Evolutionary conservation across 2,113 vertebrate species (phyloP), one percentile per base, ranked within the genome.

Genomic region (Chionis minor): DNA sequence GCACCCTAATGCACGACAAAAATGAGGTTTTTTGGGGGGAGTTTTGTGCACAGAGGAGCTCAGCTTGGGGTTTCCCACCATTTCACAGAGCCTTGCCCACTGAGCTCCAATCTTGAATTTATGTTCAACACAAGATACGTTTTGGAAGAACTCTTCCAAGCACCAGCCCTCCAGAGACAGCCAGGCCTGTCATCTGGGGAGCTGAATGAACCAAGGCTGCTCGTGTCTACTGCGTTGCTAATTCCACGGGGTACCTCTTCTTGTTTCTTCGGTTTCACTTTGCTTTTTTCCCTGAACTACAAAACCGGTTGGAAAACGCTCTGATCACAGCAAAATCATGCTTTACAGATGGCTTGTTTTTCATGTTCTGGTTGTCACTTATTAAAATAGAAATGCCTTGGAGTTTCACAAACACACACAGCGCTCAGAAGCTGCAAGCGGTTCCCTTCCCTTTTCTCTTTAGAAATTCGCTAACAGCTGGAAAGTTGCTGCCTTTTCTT

Each of bases 141-240:
- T 0, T 40, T 40, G 13, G 44, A 32, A 78, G 22, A 74, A 7
- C 17, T 81, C 22, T 78, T 78, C 20, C 79, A 74, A 80, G 10
- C 13, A 8, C 13, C 19, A n/a, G 52, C 28, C 45, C 42, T 71
- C 8, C 61, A 45, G 28, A 65, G 38, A 12, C 12, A 23, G 14
- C 1, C 32, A 42, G 28, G 24, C 1, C 0, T 8, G 17, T 16
- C 52, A 55, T 38, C 52, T 28, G 28, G 73, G n/a, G 12, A 59
- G 21, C n/a, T 24, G 5, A n/a, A 30, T 2, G 12, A 92, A 40
- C n/a, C 23, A 42, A 18, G 11, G 22, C 9, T 78, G 23, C 81
- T 38, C 42, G 22, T 38, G 17, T 42, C n/a, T n/a, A 74, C 32
- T 0, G 0, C 1, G 1, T 16, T 21, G 40, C 8, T 51, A 42